These are phyloP conservation scores for Tubulanus polymorphus DNA, from an alignment of 2,888 invertebrate species.

Conservation along the genomic window DNA sequence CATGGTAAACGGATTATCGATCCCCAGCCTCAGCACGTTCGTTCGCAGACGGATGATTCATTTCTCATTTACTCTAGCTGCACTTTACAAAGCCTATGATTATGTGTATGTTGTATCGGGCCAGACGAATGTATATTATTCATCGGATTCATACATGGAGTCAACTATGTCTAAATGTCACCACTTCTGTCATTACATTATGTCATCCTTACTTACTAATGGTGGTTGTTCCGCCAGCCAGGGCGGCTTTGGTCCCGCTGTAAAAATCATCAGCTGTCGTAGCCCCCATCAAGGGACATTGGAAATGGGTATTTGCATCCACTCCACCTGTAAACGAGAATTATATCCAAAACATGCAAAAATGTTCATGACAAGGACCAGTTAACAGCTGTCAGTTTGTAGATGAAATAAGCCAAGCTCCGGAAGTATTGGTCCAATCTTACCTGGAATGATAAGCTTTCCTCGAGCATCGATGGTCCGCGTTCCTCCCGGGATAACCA, in stretches of 20 bases:
- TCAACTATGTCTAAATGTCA: too few relatives aligned
- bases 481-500: conserved; percentile 89
- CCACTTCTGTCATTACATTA: too few relatives aligned
- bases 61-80: too few relatives aligned
- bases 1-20: too few relatives aligned
- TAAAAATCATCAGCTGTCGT: conserved; percentile 23
- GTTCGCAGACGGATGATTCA: too few relatives aligned
- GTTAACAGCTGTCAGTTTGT: not conserved
- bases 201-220: conserved; percentile 16
- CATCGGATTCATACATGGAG: too few relatives aligned
- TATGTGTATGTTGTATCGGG: too few relatives aligned
- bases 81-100: too few relatives aligned
- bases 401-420: not conserved
- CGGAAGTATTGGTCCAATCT: not conserved
- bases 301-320: conserved; percentile 20
- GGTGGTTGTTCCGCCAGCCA: conserved; percentile 25
- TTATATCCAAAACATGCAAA: not conserved
- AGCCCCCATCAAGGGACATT: conserved; percentile 20
- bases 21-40: too few relatives aligned
- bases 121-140: too few relatives aligned
- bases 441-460: conserved; percentile 76
- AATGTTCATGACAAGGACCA: not conserved
- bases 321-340: conserved; percentile 20
- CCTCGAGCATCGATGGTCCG: conserved; percentile 89
- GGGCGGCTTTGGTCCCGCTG: conserved; percentile 22